A percentile compares a stretch with the other conserved stretches of the same genome.
phyloP scores from a whole-genome alignment of 1,140 invertebrate species.

The Magallana ariakensis region DNA sequence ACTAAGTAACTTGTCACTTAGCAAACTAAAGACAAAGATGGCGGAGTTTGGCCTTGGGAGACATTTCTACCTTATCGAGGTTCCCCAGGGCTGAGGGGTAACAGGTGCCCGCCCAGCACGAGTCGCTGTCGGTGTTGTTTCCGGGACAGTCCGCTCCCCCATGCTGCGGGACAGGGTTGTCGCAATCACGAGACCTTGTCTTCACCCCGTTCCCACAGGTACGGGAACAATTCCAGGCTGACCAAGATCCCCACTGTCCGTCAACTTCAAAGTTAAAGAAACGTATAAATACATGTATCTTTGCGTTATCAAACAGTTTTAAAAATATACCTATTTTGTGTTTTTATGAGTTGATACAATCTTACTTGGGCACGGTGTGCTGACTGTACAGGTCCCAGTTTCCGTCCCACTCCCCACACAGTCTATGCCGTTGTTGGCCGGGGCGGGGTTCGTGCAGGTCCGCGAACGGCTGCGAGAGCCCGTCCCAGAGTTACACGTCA shows the following conservation, averaged over 20 bases:
- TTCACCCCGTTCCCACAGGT: constrained; percentile 70
- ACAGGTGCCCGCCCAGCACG: constrained; percentile 52
- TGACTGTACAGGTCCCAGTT: constrained; percentile 37
- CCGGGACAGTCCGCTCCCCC: constrained; percentile 68
- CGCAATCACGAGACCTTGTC: constrained; percentile 67
- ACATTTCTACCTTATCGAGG: constrained; percentile 39
- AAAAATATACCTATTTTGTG: neutral
- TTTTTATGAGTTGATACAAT: neutral
- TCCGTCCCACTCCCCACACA: constrained; percentile 46
- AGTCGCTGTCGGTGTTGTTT: constrained; percentile 46
- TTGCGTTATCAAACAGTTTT: neutral
- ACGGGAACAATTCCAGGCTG: constrained; percentile 67
- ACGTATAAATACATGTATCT: neutral
- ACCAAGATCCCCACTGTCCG: constrained; percentile 74
- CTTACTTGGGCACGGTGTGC: constrained; percentile 47
- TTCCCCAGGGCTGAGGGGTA: constrained; percentile 51
- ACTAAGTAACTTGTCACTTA: too few species aligned
- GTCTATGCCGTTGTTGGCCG: constrained; percentile 50
- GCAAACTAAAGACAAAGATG: too few species aligned
- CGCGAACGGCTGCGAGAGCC: constrained; percentile 55
- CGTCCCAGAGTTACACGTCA: constrained; percentile 79
- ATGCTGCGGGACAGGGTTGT: constrained; percentile 74
- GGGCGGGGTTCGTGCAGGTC: constrained; percentile 64
- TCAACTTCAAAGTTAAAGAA: constrained; percentile 66
- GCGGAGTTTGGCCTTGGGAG: too few species aligned